Conservation (phyloP, 2,113 vertebrate genomes). For the Thunnus thynnus region DNA sequence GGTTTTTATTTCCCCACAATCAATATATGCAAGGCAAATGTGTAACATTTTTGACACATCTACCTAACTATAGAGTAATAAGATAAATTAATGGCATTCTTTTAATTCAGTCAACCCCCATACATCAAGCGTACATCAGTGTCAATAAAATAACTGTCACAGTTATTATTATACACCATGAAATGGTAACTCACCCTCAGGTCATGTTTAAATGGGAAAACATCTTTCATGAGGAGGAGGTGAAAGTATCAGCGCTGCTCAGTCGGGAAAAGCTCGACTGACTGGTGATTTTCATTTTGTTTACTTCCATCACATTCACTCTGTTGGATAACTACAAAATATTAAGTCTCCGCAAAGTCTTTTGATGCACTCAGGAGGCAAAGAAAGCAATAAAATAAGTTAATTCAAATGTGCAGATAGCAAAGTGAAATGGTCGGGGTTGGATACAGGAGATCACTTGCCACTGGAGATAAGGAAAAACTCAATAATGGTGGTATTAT, state of each 20-base stretch:
- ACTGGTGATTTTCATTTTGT: slow-evolving; percentile 21
- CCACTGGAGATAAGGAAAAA: slow-evolving; percentile 56
- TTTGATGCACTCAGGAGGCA: slow-evolving; percentile 20
- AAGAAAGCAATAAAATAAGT: slow-evolving; percentile 39
- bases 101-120: slow-evolving; percentile 1
- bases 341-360: slow-evolving; percentile 2
- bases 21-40: not conserved
- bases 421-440: slow-evolving; percentile 33
- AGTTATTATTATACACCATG: not conserved
- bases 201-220: slow-evolving; percentile 38
- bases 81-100: not conserved
- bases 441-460: slow-evolving; percentile 39
- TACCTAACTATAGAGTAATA: not conserved
- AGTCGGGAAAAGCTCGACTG: not conserved
- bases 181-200: slow-evolving; percentile 17
- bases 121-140: not conserved
- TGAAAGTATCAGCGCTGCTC: not conserved
- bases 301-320: slow-evolving; percentile 36
- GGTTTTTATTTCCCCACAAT: slow-evolving; percentile 2
- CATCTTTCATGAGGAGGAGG: slow-evolving; percentile 24
- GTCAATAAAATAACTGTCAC: slow-evolving; percentile 11
- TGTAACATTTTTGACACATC: not conserved
- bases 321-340: slow-evolving; percentile 4
- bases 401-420: slow-evolving; percentile 55
- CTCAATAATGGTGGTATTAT: slow-evolving; percentile 66